Evolutionary conservation across 2,113 vertebrate species (phyloP), one percentile per base, ranked within the genome.

Genomic region (Noturus placidus): DNA sequence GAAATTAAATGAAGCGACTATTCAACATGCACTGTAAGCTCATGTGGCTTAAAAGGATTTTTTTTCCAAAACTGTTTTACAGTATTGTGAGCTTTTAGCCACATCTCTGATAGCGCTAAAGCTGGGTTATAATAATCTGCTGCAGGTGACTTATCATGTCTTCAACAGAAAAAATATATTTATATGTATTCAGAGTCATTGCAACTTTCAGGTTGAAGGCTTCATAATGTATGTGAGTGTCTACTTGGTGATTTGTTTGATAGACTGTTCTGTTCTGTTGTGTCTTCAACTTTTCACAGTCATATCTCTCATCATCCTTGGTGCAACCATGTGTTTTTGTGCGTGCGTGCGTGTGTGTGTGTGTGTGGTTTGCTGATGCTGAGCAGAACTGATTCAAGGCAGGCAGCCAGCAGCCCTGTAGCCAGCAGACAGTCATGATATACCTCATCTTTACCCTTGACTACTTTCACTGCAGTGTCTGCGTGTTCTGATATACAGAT

Each of bases 361-460:
- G 83, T 76, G 82, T 79, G 57, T 20, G 77, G 79, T 52, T 42
- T 35, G 67, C 54, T 90, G 91, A 92, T 87, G 81, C 72, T 88
- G 87, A 91, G 69, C 90, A 90, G 86, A 56, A 86, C 86, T 78
- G 88, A 90, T 67, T 57, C 63, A 67, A 76, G 50, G 86, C 87
- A 89, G 70, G 9, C 76, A 88, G 87, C 86, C 84, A 85, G 84
- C 57, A 83, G 80, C 50, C 3, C 38, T 67, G n/a, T 25, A 82
- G 50, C 63, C 42, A 46, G 33, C 78, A 89, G 33, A 84, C 27
- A 54, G 7, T 6, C 10, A 70, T 27, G 57, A 50, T 35, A 10
- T 82, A 38, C 13, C 42, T 67, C 35, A 46, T 6, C n/a, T 30
- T 50, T 69, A 30, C 8, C 2, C 15, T 10, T 59, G 54, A n/a